Conservation (phyloP, 2,113 vertebrate genomes). For the Calypte anna region DNA sequence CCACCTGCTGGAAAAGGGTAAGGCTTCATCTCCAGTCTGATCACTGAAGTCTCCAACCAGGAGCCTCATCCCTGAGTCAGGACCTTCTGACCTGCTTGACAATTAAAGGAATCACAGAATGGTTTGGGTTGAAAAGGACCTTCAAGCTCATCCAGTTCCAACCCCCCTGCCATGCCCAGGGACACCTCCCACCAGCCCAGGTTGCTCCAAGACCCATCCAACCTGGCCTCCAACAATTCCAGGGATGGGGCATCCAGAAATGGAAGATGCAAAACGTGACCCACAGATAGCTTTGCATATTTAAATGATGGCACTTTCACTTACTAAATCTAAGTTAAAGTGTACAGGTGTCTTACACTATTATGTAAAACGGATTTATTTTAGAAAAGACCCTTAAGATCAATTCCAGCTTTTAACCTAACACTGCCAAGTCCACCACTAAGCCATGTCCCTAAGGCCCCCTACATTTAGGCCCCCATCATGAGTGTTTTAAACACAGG, state of each 20-base stretch:
- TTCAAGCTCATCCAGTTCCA: no score
- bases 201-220: no score
- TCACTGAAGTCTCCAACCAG: background rate
- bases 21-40: background rate
- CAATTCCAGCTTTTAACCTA: background rate
- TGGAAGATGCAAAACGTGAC: background rate
- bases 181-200: no score
- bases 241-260: background rate
- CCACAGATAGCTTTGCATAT: background rate
- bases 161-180: no score
- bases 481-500: background rate
- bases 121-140: no score
- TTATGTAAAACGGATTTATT: background rate
- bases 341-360: background rate
- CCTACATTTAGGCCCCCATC: rapidly evolving
- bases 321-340: background rate
- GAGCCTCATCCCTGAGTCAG: background rate
- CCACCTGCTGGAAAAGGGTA: constrained; percentile 84
- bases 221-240: no score
- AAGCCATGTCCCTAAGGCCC: background rate
- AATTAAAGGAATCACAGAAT: background rate
- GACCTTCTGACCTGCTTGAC: background rate
- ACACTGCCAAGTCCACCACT: background rate
- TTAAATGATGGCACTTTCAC: background rate
- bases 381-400: background rate